These are phyloP conservation scores for Pangasianodon gigas DNA, from an alignment of 2,113 vertebrate species.

Conservation along the genomic window DNA sequence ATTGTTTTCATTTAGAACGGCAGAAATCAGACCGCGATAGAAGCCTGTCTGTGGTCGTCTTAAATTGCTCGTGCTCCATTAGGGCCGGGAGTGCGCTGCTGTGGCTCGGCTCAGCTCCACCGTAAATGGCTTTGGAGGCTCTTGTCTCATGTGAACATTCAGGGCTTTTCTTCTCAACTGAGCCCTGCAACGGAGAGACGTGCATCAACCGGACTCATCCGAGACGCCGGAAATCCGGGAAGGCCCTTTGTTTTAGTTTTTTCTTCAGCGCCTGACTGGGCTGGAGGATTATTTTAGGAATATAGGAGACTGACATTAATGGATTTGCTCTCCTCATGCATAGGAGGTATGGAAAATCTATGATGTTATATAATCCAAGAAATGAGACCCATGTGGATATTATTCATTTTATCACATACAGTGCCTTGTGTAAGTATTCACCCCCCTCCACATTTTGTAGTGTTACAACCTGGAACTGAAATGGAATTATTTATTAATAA, in stretches of 20 bases:
- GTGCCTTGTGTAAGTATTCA: neutral
- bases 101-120: neutral
- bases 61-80: slow-evolving; percentile 47
- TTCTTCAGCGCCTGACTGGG: neutral
- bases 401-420: neutral
- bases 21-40: slow-evolving; percentile 25
- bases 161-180: slow-evolving; percentile 45
- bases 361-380: neutral
- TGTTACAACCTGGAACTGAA: neutral
- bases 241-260: neutral
- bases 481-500: neutral
- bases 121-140: slow-evolving; percentile 48
- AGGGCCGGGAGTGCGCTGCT: slow-evolving; percentile 20
- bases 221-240: neutral
- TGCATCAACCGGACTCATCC: slow-evolving; percentile 3
- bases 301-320: slow-evolving; percentile 6
- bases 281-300: slow-evolving; percentile 1
- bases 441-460: neutral
- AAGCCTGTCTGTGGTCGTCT: slow-evolving; percentile 28
- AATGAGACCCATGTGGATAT: neutral
- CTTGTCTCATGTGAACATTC: slow-evolving; percentile 23
- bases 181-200: slow-evolving; percentile 4
- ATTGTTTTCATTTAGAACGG: slow-evolving; percentile 41
- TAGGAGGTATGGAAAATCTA: neutral
- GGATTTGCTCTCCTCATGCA: neutral